Percentiles rank a stretch among this genome's conserved stretches.
These are phyloP conservation scores for Acropora tenuis DNA, from an alignment of 64 coral and sea anemone genomes.

Conservation along the genomic window DNA sequence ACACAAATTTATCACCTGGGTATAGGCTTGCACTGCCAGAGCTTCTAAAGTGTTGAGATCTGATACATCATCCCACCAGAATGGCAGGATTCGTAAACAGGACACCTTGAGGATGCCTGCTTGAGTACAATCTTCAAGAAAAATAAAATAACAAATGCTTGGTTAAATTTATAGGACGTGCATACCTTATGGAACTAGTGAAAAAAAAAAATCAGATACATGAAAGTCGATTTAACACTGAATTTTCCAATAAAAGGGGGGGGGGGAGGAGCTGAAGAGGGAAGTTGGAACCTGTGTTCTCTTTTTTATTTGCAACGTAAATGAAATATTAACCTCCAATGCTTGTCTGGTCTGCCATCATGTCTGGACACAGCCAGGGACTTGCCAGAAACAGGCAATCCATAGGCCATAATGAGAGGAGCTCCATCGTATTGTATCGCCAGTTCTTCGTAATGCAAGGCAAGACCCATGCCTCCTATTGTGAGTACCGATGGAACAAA, in stretches of 20 bases:
- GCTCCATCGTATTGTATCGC: neutral
- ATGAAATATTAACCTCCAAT: constrained; percentile 16
- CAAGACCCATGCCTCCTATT: constrained; percentile 6
- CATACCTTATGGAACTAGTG: no score
- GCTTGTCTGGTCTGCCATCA: neutral
- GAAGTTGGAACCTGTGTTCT: neutral
- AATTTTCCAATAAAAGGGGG: no score
- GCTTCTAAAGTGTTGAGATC: neutral
- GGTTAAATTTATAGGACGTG: neutral
- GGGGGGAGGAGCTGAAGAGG: no score
- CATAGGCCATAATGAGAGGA: constrained; percentile 18
- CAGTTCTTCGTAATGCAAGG: constrained; percentile 5
- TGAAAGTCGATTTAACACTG: no score
- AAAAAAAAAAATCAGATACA: no score
- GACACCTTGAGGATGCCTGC: neutral
- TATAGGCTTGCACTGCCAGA: neutral
- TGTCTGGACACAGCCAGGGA: neutral
- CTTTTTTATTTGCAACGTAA: neutral
- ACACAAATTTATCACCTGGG: neutral
- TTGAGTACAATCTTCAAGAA: neutral
- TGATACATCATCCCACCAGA: neutral
- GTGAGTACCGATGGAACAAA: neutral
- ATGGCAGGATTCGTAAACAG: neutral
- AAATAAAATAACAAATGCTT: neutral
- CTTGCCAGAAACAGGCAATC: constrained; percentile 22